Evolutionary conservation across 2,888 invertebrate genomes (phyloP).

Genomic region (Synanthedon vespiformis): DNA sequence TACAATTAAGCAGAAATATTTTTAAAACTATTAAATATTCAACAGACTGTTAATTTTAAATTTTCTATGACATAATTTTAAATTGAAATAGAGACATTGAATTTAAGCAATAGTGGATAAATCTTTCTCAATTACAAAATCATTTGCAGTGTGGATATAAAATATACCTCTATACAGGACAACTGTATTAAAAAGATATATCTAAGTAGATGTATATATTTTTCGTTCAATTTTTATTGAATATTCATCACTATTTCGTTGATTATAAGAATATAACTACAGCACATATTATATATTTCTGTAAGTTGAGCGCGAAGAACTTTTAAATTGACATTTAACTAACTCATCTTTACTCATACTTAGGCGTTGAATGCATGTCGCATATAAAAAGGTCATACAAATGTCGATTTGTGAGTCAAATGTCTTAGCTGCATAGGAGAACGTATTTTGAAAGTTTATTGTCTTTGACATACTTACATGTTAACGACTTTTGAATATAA

Average conservation of each 20-base stretch:
- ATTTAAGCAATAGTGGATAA: not conserved
- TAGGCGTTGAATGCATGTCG: not conserved
- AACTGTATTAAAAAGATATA: too few relatives aligned
- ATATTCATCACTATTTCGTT: not conserved
- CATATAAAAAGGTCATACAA: conserved; percentile 22
- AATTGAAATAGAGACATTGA: not conserved
- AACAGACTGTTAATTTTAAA: too few relatives aligned
- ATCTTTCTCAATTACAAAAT: too few relatives aligned
- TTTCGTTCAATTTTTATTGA: too few relatives aligned
- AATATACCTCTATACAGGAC: too few relatives aligned
- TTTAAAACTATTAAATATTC: too few relatives aligned
- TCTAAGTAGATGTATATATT: too few relatives aligned
- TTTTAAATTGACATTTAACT: not conserved
- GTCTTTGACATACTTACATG: conserved; percentile 35
- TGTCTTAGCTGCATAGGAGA: conserved; percentile 1
- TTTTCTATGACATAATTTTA: too few relatives aligned
- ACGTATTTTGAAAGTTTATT: conserved; percentile 31
- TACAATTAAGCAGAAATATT: too few relatives aligned
- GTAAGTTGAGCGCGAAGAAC: not conserved
- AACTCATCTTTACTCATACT: not conserved
- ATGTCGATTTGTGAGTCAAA: conserved; percentile 16
- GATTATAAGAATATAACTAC: not conserved
- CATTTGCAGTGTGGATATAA: too few relatives aligned
- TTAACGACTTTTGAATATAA: conserved; percentile 9
- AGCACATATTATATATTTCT: not conserved